Evolutionary conservation across 2,797 vertebrate species (phyloP).

Genomic region (Chiroxiphia lanceolata): DNA sequence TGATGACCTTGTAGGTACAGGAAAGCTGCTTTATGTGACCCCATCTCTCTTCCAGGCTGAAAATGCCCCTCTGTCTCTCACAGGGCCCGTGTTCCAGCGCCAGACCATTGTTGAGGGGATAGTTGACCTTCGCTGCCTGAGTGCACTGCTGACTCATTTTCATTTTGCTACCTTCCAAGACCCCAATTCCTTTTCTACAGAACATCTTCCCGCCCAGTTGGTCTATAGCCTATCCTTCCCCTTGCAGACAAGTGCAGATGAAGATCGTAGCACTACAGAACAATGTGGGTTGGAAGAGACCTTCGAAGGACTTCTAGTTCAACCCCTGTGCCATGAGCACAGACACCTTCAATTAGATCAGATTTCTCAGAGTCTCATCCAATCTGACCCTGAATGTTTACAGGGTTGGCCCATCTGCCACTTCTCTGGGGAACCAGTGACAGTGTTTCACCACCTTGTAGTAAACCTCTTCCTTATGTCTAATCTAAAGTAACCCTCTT

Average conservation of each 20-base stretch:
- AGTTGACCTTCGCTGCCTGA: background rate
- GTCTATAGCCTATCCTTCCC: background rate
- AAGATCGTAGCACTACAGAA: background rate
- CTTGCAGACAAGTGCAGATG: background rate
- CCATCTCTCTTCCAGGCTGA: background rate
- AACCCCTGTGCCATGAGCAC: background rate
- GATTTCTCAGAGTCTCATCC: background rate
- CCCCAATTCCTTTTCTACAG: background rate
- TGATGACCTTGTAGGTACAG: background rate
- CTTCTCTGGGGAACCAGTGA: background rate
- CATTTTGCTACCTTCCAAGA: background rate
- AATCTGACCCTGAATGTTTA: background rate
- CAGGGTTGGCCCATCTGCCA: background rate
- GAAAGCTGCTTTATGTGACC: background rate
- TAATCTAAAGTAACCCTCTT: background rate
- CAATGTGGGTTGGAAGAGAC: background rate
- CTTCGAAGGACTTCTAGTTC: background rate
- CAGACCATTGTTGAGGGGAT: fast-evolving
- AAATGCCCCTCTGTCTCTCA: background rate
- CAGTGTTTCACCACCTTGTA: background rate
- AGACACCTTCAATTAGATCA: background rate
- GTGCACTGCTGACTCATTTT: background rate
- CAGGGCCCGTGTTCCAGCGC: background rate
- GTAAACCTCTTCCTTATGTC: background rate
- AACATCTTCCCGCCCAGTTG: background rate